Base-by-base conservation (phyloP, 2,888 invertebrate genomes). In the Apodemia hepburni region DNA sequence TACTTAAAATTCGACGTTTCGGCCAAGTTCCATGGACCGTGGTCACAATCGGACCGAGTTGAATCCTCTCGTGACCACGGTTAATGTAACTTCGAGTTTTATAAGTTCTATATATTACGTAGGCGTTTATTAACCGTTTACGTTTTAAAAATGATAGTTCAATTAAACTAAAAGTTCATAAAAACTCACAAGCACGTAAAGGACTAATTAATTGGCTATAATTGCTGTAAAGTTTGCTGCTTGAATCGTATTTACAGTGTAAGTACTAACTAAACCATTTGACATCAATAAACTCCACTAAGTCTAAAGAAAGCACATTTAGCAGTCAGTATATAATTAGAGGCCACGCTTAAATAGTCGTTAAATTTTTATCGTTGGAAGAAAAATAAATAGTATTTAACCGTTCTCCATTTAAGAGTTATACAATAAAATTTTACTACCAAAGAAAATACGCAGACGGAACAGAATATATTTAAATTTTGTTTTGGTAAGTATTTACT, bases 331-430 rank as follows among this genome's bases (percentile, higher is more conserved):
- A 29, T 38, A 54, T 17, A 57, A 17, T 76, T 74, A 80, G 75
- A 75, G 76, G 77, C 78, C 81, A 80, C 84, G 80, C 88, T 90
- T 87, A 87, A 88, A 85, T 75, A 75, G 80, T 77, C 85, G 83
- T 90, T 82, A 89, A 89, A 73, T 57, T 78, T 86, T 87, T 83
- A 89, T 79, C 76, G 81, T 78, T 77, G 71, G 72, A 80, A 85
- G 79, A 81, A 81, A 85, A 88, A 88, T 87, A 88, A 88, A 89
- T 88, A 87, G 82, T 78, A 82, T 84, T 87, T 78, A 82, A 75
- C 78, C 73, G 73, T 75, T 79, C 81, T 82, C 80, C 80, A 81
- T 84, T 84, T 82, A 75, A 75, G 77, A 77, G 78, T 78, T 78
- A 73, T 73, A 80, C 82, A 78, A 84, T 85, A 87, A 87, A 84